A percentile compares a stretch with the other conserved stretches of the same genome.
phyloP scores from a whole-genome alignment of 2,797 vertebrate genomes.

The Karalla daura region DNA sequence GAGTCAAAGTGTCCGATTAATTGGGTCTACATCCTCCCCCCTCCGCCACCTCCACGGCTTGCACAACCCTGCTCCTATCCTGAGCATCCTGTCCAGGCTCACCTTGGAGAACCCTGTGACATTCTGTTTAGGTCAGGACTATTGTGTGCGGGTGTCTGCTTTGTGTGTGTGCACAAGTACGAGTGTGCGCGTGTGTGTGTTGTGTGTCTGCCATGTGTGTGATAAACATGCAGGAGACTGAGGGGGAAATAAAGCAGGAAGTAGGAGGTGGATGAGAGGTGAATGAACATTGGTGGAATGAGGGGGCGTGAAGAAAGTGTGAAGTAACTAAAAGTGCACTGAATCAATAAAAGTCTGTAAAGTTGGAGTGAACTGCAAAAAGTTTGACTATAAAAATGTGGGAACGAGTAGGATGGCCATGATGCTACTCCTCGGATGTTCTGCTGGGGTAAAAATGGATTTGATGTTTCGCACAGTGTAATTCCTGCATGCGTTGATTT shows the following conservation, averaged over 20 bases:
- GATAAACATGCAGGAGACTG: constrained; percentile 26
- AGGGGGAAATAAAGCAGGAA: constrained; percentile 32
- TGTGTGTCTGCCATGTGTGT: constrained; percentile 8
- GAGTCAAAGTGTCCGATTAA: constrained; percentile 95
- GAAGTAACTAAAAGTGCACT: constrained; percentile 55
- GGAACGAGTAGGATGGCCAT: constrained; percentile 24
- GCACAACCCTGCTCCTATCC: constrained; percentile 16
- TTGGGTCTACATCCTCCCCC: constrained; percentile 86
- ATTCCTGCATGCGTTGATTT: constrained; percentile 47
- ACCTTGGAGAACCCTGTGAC: constrained; percentile 46
- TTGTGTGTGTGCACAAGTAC: not conserved
- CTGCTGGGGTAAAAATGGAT: not conserved
- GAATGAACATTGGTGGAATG: constrained; percentile 59
- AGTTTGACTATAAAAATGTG: constrained; percentile 39
- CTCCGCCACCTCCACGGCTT: constrained; percentile 76
- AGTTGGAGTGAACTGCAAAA: constrained; percentile 49
- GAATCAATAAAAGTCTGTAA: constrained; percentile 61
- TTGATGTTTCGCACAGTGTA: constrained; percentile 14
- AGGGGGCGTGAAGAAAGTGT: constrained; percentile 57
- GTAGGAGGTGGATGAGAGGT: constrained; percentile 52
- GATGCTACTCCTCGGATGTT: constrained; percentile 24
- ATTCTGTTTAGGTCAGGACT: constrained; percentile 35
- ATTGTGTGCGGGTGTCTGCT: not conserved
- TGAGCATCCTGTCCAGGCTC: constrained; percentile 49
- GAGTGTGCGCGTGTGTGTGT: not conserved